Percentiles rank a stretch among this genome's conserved stretches.
phyloP scores from a whole-genome alignment of 2,113 vertebrate genomes.

The Heliornis fulica region DNA sequence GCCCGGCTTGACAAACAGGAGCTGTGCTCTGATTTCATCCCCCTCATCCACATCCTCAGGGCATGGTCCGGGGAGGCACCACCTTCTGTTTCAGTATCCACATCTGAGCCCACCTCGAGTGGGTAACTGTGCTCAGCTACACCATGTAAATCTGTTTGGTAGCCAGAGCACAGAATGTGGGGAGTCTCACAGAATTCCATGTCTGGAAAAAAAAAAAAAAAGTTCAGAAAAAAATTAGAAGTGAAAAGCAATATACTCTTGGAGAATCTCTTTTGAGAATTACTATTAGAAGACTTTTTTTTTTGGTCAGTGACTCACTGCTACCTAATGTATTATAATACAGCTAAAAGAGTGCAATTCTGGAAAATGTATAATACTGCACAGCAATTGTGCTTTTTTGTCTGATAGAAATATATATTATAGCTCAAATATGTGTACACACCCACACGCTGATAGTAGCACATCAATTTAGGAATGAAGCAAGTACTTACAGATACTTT shows the following conservation, averaged over 20 bases:
- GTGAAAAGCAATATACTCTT: not conserved
- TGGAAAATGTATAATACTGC: not conserved
- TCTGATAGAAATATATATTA: not conserved
- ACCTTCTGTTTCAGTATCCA: slow-evolving; percentile 90
- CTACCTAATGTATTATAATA: not conserved
- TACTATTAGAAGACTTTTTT: not conserved
- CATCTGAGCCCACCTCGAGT: slow-evolving; percentile 85
- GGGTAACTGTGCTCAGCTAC: slow-evolving; percentile 84
- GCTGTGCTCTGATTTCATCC: slow-evolving; percentile 92
- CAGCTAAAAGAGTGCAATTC: not conserved
- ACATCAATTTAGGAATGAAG: not conserved
- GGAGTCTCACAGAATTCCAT: slow-evolving; percentile 90
- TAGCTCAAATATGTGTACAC: not conserved
- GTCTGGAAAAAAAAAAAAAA: slow-evolving; percentile 75
- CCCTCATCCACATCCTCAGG: slow-evolving; percentile 92
- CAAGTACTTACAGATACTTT: not conserved
- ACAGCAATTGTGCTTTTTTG: not conserved
- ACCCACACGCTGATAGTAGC: not conserved
- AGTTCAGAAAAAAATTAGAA: not conserved
- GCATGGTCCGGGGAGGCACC: slow-evolving; percentile 85
- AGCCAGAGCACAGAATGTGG: slow-evolving; percentile 86
- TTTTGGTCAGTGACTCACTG: not conserved
- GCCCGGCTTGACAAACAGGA: slow-evolving; percentile 94
- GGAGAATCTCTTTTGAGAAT: not conserved
- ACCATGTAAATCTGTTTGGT: slow-evolving; percentile 79